Conservation (phyloP, 53 echinoderm and acorn worm species). For the Astropecten irregularis region DNA sequence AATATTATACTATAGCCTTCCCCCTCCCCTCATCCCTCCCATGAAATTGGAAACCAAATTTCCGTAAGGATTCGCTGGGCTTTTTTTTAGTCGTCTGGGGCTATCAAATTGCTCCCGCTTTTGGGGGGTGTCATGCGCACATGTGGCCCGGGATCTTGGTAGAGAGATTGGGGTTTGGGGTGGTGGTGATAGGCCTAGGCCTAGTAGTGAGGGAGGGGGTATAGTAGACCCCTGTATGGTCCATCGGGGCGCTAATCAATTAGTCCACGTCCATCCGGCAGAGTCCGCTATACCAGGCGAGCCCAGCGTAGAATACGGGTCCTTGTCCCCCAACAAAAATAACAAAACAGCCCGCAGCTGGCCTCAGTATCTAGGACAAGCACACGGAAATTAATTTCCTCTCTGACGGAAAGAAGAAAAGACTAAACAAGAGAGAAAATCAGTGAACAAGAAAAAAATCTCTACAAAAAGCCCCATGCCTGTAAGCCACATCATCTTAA, state of each 20-base stretch:
- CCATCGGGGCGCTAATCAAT: slow-evolving; percentile 29
- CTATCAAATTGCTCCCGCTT: slow-evolving; percentile 50
- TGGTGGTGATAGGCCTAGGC: too few species aligned
- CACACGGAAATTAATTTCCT: slow-evolving; percentile 50
- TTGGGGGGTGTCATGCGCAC: slow-evolving; percentile 47
- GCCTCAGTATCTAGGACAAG: background rate
- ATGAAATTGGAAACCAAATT: slow-evolving; percentile 45
- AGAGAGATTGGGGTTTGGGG: too few species aligned
- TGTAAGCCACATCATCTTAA: too few species aligned
- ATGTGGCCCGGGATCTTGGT: slow-evolving; percentile 36
- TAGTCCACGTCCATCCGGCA: slow-evolving; percentile 27
- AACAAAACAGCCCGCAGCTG: slow-evolving; percentile 57
- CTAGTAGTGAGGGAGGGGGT: background rate
- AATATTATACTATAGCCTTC: too few species aligned
- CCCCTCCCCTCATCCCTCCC: background rate
- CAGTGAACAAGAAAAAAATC: too few species aligned
- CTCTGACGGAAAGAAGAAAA: background rate
- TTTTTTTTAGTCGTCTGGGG: background rate
- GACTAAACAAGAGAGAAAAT: too few species aligned
- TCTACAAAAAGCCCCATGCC: too few species aligned
- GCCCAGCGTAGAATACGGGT: too few species aligned
- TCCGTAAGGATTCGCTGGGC: slow-evolving; percentile 31
- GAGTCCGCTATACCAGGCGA: slow-evolving; percentile 2
- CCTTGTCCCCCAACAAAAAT: slow-evolving; percentile 39
- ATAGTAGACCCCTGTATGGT: too few species aligned